Evolutionary conservation across 2,888 invertebrate genomes (phyloP).

Genomic region (Operophtera brumata): DNA sequence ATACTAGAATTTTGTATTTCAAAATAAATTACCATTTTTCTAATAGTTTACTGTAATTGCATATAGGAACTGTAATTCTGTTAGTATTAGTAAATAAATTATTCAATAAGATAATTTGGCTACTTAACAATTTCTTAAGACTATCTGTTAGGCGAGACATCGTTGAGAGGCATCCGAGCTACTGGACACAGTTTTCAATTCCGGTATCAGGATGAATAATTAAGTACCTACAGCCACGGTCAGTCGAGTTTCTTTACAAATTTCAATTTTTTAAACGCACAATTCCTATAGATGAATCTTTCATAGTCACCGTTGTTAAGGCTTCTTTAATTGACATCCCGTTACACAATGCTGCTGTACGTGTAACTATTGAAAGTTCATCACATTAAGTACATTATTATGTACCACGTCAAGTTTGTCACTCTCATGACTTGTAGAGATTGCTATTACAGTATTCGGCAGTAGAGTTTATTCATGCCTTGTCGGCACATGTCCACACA

Average conservation of each 20-base stretch:
- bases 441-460: slow-evolving; percentile 35
- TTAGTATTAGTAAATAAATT: slow-evolving; percentile 60
- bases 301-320: slow-evolving; percentile 66
- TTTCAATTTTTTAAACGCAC: slow-evolving; percentile 61
- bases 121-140: slow-evolving; percentile 40
- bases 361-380: slow-evolving; percentile 64
- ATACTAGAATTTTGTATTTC: slow-evolving; percentile 48
- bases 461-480: slow-evolving; percentile 35
- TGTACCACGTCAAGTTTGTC: slow-evolving; percentile 39
- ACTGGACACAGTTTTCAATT: slow-evolving; percentile 64
- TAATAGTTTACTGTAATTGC: slow-evolving; percentile 61
- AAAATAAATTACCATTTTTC: slow-evolving; percentile 60
- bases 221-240: slow-evolving; percentile 60
- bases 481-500: slow-evolving; percentile 68
- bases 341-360: slow-evolving; percentile 49
- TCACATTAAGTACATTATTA: slow-evolving; percentile 59
- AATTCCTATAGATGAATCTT: slow-evolving; percentile 51
- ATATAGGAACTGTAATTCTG: slow-evolving; percentile 73
- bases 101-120: slow-evolving; percentile 50
- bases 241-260: slow-evolving; percentile 56
- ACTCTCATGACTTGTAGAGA: slow-evolving; percentile 14
- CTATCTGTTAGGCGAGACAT: slow-evolving; percentile 43
- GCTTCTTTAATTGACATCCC: slow-evolving; percentile 74
- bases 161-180: slow-evolving; percentile 55
- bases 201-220: slow-evolving; percentile 57